Evolutionary conservation across 2,888 invertebrate species (phyloP).

Genomic region (Diogma glabrata): DNA sequence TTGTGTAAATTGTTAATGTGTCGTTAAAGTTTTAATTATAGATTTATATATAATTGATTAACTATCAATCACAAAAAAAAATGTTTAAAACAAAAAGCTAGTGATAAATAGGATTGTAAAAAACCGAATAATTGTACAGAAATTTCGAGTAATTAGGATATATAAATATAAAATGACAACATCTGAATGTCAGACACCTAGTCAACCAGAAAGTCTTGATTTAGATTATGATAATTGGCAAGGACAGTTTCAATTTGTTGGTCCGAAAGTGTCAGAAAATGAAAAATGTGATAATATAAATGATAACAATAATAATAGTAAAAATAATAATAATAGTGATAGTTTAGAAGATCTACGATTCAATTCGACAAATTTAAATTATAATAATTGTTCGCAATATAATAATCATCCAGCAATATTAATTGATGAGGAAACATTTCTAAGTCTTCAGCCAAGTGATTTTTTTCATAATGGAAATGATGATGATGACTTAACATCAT

Average conservation of each 20-base stretch:
- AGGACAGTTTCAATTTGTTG: conserved; percentile 77
- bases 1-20: too few relatives aligned
- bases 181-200: conserved; percentile 24
- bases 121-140: too few relatives aligned
- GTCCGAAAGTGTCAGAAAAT: conserved; percentile 35
- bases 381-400: conserved; percentile 7
- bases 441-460: conserved; percentile 36
- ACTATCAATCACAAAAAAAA: too few relatives aligned
- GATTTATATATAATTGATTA: too few relatives aligned
- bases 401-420: conserved; percentile 24
- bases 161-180: conserved; percentile 17
- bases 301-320: conserved; percentile 17
- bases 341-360: conserved; percentile 35
- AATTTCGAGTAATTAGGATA: too few relatives aligned
- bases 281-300: conserved; percentile 18
- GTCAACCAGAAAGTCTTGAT: conserved; percentile 48
- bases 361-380: conserved; percentile 16
- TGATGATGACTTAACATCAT: background rate
- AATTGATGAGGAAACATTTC: conserved; percentile 35
- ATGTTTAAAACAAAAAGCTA: too few relatives aligned
- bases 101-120: too few relatives aligned
- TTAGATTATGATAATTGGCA: conserved; percentile 82
- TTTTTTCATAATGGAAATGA: conserved; percentile 28
- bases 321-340: conserved; percentile 26
- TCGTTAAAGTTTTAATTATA: too few relatives aligned